These are phyloP conservation scores for Calephelis nemesis DNA, from an alignment of 1,140 invertebrate genomes.

Conservation along the genomic window DNA sequence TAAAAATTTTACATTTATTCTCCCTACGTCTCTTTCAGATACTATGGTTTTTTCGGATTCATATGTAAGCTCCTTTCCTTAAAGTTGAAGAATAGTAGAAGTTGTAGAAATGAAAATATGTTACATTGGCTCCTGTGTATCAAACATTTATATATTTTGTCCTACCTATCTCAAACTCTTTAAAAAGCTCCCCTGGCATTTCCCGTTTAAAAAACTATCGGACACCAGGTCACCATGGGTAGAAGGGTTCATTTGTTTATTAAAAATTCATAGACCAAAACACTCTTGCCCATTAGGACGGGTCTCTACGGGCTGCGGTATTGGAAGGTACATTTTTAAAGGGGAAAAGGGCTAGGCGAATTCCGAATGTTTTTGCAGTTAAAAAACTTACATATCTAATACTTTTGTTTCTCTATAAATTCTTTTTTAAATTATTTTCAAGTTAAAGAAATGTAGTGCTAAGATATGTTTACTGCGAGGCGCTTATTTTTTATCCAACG, in stretches of 20 bases:
- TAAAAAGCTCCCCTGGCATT: slow-evolving; percentile 8
- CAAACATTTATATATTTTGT: too few relatives aligned
- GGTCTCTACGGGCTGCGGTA: slow-evolving; percentile 32
- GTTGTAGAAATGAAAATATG: too few relatives aligned
- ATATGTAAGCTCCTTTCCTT: too few relatives aligned
- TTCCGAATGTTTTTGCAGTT: slow-evolving; percentile 9
- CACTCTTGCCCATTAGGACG: slow-evolving; percentile 45
- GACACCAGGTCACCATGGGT: slow-evolving; percentile 41
- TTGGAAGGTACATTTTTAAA: slow-evolving; percentile 39
- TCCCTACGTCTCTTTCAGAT: too few relatives aligned
- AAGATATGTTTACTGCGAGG: too few relatives aligned
- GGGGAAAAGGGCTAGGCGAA: slow-evolving; percentile 21
- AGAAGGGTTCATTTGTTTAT: slow-evolving; percentile 58
- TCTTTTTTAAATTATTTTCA: background rate
- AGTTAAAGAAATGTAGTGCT: background rate
- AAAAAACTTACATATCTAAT: slow-evolving; percentile 12
- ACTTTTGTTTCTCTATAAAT: background rate
- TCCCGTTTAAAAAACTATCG: slow-evolving; percentile 43
- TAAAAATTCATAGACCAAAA: slow-evolving; percentile 63
- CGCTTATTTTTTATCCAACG: too few relatives aligned
- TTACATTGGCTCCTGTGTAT: too few relatives aligned
- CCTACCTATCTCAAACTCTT: background rate
- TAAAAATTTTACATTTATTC: too few relatives aligned
- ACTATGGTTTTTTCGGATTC: too few relatives aligned
- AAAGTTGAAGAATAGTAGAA: too few relatives aligned